Conservation (phyloP, 2,113 vertebrate genomes). For the Petrocephalus microphthalmus region DNA sequence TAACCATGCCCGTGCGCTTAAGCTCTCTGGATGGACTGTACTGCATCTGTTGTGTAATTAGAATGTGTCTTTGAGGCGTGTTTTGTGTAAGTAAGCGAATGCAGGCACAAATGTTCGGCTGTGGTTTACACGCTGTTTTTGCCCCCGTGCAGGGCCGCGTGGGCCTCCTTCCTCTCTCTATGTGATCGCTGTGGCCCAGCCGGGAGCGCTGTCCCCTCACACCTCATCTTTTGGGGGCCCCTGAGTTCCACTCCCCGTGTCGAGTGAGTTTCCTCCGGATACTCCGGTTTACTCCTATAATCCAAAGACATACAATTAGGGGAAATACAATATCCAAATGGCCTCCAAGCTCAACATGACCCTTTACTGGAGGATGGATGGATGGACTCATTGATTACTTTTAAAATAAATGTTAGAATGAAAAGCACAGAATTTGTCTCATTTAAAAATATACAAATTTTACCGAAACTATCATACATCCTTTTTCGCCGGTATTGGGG, state of each 20-base stretch:
- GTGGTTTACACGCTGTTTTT: background rate
- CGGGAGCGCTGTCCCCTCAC: background rate
- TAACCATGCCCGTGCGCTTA: constrained; percentile 53
- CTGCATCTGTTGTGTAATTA: constrained; percentile 42
- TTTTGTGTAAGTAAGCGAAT: constrained; percentile 23
- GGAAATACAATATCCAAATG: background rate
- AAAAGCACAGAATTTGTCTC: background rate
- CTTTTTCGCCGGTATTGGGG: background rate
- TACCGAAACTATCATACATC: background rate
- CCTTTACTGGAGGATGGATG: background rate
- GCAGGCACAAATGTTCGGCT: background rate
- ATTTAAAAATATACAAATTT: background rate
- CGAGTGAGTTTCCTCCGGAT: background rate
- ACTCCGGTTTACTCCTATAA: background rate
- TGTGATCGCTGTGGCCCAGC: background rate
- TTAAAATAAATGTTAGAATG: background rate
- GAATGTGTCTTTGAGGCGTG: constrained; percentile 26
- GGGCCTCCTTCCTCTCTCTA: background rate
- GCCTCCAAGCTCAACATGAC: background rate
- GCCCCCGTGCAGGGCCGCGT: background rate
- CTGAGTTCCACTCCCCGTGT: background rate
- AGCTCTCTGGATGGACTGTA: constrained; percentile 48
- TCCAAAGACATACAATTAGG: background rate
- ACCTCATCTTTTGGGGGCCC: background rate
- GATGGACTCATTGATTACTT: background rate